Conservation (phyloP, 1,140 invertebrate species). For the Papilio xuthus region DNA sequence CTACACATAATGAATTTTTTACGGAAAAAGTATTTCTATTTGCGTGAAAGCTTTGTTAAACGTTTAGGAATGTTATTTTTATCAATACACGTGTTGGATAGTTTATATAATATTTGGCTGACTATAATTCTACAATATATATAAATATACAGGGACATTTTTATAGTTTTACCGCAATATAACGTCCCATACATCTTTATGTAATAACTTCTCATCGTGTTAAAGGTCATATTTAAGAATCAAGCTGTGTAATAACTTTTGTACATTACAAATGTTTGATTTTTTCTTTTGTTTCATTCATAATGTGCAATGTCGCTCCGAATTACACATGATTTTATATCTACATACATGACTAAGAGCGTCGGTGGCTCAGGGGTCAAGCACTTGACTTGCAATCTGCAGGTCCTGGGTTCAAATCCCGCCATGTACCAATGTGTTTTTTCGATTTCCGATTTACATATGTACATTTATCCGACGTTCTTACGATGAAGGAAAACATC, state of each 20-base stretch:
- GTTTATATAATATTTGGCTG: not conserved
- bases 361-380: too few relatives aligned
- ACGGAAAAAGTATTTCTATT: not conserved
- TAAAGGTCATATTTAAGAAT: slow-evolving; percentile 23
- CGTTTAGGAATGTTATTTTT: not conserved
- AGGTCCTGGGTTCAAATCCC: too few relatives aligned
- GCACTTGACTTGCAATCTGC: too few relatives aligned
- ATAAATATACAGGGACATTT: slow-evolving; percentile 2
- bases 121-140: too few relatives aligned
- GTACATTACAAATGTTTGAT: not conserved
- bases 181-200: not conserved
- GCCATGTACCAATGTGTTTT: too few relatives aligned
- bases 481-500: too few relatives aligned
- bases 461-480: too few relatives aligned
- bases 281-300: slow-evolving; percentile 28
- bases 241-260: not conserved
- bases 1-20: not conserved
- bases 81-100: not conserved
- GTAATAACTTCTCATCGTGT: not conserved
- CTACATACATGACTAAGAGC: too few relatives aligned
- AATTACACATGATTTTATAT: too few relatives aligned
- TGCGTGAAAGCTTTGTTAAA: not conserved
- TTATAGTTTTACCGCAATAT: not conserved
- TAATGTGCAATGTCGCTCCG: slow-evolving; percentile 30
- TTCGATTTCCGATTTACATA: too few relatives aligned